phyloP scores from a whole-genome alignment of 2,797 vertebrate genomes.

The Anolis apletophallus region DNA sequence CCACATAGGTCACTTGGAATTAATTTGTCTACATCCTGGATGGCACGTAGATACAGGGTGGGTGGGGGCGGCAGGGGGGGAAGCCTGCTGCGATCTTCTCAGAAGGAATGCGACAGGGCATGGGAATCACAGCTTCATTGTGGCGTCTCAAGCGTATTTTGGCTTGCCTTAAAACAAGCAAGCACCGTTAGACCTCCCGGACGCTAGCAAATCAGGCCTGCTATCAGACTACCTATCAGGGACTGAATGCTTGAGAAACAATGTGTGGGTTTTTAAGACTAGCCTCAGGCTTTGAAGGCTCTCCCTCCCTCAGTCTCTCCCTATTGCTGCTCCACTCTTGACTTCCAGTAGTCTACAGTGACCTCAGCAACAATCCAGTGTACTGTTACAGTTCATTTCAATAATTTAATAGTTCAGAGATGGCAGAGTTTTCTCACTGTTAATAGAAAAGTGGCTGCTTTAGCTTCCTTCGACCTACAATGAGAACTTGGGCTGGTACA shows the following conservation, averaged over 20 bases:
- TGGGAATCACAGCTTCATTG: constrained; percentile 92
- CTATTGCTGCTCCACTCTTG: constrained; percentile 74
- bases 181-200: constrained; percentile 79
- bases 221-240: constrained; percentile 84
- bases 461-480: constrained; percentile 52
- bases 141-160: constrained; percentile 90
- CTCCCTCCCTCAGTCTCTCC: constrained; percentile 35
- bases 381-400: constrained; percentile 89
- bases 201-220: constrained; percentile 68
- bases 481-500: constrained; percentile 75
- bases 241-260: constrained; percentile 79
- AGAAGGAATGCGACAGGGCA: constrained; percentile 93
- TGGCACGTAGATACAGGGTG: constrained; percentile 77
- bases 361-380: constrained; percentile 84
- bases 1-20: constrained; percentile 93
- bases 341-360: constrained; percentile 81
- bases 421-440: constrained; percentile 80
- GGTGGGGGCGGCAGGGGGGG: constrained; percentile 69
- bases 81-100: constrained; percentile 87
- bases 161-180: constrained; percentile 88
- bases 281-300: constrained; percentile 86
- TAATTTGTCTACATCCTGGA: constrained; percentile 94
- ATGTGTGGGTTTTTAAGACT: constrained; percentile 81
- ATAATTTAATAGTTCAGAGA: constrained; percentile 87
- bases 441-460: constrained; percentile 76